A percentile compares a stretch with the other conserved stretches of the same genome.
phyloP scores from a whole-genome alignment of 2,888 invertebrate species.

The Papilio demoleus region DNA sequence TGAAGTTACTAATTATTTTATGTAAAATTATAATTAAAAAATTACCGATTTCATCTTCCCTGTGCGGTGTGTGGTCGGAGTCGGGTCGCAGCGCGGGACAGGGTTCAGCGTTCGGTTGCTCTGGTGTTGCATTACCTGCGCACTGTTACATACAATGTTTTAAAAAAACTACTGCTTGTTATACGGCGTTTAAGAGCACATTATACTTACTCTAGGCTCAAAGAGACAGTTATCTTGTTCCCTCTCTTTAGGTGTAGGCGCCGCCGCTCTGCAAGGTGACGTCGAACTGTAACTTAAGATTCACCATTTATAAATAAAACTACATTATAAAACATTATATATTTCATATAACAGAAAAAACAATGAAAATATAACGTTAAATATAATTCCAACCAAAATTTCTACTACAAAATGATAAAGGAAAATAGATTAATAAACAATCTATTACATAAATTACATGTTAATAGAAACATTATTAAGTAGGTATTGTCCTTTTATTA shows the following conservation, averaged over 20 bases:
- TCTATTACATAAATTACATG: no score
- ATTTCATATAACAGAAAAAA: conserved; percentile 3
- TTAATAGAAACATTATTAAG: no score
- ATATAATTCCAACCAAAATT: no score
- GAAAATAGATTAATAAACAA: no score
- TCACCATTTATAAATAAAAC: no score
- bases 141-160: conserved; percentile 51
- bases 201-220: conserved; percentile 57
- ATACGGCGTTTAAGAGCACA: no score
- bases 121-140: conserved; percentile 59
- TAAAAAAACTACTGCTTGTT: no score
- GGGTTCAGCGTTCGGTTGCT: conserved; percentile 71
- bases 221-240: conserved; percentile 55
- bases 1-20: no score
- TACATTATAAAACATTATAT: no score
- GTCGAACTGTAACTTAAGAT: conserved; percentile 66
- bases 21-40: not conserved
- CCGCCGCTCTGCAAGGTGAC: conserved; percentile 83
- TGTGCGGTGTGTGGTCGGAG: conserved; percentile 54
- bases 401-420: no score
- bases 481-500: no score
- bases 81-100: conserved; percentile 46
- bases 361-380: no score
- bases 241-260: conserved; percentile 67
- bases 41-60: conserved; percentile 40